phyloP scores from a whole-genome alignment of 2,113 vertebrate genomes.

The Craseonycteris thonglongyai region DNA sequence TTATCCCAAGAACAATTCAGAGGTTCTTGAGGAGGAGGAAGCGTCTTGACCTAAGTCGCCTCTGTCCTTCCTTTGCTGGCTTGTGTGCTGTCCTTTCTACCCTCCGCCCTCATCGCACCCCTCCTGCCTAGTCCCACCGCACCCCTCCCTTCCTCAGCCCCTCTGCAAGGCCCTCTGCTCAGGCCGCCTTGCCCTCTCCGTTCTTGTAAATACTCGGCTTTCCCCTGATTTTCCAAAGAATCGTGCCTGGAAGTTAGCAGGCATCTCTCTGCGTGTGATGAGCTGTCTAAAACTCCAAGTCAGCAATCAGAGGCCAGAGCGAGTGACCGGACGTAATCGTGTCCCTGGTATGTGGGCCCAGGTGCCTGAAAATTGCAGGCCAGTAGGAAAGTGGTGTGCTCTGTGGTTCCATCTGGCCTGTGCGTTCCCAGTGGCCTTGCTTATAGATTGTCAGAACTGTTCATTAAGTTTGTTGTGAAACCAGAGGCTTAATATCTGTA shows the following conservation, averaged over 20 bases:
- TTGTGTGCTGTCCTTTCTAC: not conserved
- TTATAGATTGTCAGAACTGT: conserved; percentile 78
- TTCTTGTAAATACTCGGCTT: not conserved
- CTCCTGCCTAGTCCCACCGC: rapidly evolving
- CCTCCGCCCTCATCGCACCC: not conserved
- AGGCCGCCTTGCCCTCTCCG: not conserved
- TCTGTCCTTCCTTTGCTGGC: not conserved
- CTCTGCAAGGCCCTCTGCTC: not conserved
- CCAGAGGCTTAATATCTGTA: conserved; percentile 81
- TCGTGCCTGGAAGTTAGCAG: not conserved
- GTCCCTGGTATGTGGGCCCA: conserved; percentile 70
- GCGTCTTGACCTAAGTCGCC: not conserved
- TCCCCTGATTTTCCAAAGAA: not conserved
- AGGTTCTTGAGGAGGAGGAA: not conserved
- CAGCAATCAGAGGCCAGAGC: conserved; percentile 61
- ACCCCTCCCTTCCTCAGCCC: not conserved
- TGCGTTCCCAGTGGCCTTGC: conserved; percentile 74
- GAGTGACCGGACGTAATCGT: conserved; percentile 57
- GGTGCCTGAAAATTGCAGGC: conserved; percentile 79
- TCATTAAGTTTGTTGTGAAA: conserved; percentile 84
- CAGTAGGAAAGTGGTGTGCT: conserved; percentile 77
- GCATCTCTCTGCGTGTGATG: conserved; percentile 44
- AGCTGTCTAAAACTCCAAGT: conserved; percentile 58
- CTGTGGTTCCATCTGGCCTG: conserved; percentile 79
- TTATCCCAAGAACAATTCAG: not conserved